phyloP scores from a whole-genome alignment of 2,113 vertebrate species.

The Dolichotis patagonum region DNA sequence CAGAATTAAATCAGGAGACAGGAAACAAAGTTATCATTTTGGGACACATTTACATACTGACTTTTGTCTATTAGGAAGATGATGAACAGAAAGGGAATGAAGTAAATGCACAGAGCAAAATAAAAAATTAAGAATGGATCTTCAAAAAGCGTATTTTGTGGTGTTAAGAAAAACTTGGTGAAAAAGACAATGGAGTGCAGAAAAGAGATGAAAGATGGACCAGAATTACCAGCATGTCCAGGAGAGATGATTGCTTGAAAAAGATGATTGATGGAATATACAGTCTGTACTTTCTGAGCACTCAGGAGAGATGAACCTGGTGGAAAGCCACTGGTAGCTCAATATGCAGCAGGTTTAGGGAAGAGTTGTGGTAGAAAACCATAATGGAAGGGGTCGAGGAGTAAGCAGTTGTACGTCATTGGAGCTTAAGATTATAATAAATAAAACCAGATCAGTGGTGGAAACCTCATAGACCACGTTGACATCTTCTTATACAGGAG shows the following conservation, averaged over 20 bases:
- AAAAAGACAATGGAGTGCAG: not conserved
- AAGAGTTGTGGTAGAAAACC: not conserved
- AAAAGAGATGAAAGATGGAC: not conserved
- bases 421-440: not conserved
- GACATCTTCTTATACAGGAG: not conserved
- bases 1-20: not conserved
- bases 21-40: not conserved
- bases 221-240: not conserved
- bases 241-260: not conserved
- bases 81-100: not conserved
- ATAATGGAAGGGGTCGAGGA: not conserved
- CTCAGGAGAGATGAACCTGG: not conserved
- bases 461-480: conserved; percentile 41
- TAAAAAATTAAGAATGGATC: not conserved
- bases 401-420: not conserved
- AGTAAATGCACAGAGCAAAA: not conserved
- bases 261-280: not conserved
- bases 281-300: not conserved
- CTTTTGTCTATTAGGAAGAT: not conserved
- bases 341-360: not conserved
- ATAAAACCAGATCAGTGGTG: not conserved
- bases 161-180: not conserved
- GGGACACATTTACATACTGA: not conserved
- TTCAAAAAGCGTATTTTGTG: not conserved
- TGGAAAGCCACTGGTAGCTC: not conserved